A percentile compares a stretch with the other conserved stretches of the same genome.
Conservation (phyloP, 2,113 vertebrate species). For the Rhabdomys dilectus region DNA sequence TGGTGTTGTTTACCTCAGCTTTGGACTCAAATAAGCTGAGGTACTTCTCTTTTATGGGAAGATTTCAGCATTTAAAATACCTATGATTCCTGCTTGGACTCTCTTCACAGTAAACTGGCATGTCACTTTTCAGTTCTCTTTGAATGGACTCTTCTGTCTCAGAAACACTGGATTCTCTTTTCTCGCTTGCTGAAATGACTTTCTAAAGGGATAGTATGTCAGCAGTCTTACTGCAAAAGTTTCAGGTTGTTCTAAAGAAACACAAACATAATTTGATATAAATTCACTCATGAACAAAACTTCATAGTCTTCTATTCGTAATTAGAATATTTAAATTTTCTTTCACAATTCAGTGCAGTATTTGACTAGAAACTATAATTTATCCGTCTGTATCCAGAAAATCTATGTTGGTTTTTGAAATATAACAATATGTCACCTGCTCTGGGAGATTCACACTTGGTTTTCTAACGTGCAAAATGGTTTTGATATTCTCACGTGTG, state of each 20-base stretch:
- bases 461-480: neutral
- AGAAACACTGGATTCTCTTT: neutral
- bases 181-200: neutral
- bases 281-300: neutral
- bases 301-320: neutral
- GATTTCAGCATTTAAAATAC: neutral
- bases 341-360: too few relatives aligned
- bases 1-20: too few relatives aligned
- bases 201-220: neutral
- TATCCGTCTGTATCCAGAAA: neutral
- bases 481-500: neutral
- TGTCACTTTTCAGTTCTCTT: neutral
- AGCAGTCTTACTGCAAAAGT: neutral
- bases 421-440: neutral
- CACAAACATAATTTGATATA: neutral
- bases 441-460: neutral
- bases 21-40: neutral
- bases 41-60: neutral
- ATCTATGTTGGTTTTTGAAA: neutral
- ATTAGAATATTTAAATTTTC: neutral
- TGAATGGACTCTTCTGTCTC: neutral
- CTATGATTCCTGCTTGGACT: neutral
- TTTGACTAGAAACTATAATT: neutral
- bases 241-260: neutral
- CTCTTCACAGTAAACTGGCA: neutral